phyloP scores from a whole-genome alignment of 2,797 vertebrate species.

The Pampus argenteus region DNA sequence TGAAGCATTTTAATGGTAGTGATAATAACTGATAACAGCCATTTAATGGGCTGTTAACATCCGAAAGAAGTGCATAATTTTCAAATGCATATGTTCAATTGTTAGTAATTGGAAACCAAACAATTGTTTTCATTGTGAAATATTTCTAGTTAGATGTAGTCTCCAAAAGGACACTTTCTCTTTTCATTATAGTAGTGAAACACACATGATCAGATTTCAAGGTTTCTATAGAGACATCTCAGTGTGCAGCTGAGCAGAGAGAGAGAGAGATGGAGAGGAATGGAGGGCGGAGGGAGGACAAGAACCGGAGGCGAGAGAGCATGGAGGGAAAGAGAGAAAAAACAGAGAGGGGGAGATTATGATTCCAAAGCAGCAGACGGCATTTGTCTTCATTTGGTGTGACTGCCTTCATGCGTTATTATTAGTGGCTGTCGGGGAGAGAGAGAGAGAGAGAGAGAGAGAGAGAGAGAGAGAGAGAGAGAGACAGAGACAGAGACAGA shows the following conservation, averaged over 20 bases:
- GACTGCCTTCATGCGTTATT: constrained; percentile 99
- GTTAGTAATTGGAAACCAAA: no score
- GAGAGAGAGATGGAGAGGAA: constrained; percentile 31
- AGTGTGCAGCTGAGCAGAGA: constrained; percentile 10
- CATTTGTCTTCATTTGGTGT: constrained; percentile 99
- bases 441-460: constrained; percentile 30
- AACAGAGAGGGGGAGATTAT: constrained; percentile 83
- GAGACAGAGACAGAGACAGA: constrained; percentile 28
- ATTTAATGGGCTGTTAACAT: no score
- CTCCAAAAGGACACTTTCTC: not conserved
- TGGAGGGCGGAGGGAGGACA: constrained; percentile 34
- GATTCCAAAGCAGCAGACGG: constrained; percentile 91
- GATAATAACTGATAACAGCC: no score
- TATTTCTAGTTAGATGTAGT: not conserved
- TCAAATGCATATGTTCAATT: no score
- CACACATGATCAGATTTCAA: constrained; percentile 9
- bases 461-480: constrained; percentile 1
- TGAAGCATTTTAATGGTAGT: no score
- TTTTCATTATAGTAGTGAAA: not conserved
- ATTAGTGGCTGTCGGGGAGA: constrained; percentile 93
- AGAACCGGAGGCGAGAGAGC: constrained; percentile 28
- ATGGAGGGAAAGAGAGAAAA: not conserved
- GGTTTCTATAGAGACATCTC: constrained; percentile 31
- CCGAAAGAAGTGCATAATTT: no score
- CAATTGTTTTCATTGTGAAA: not conserved